Base-by-base conservation (phyloP, 2,797 vertebrate genomes). In the Xenops minutus region DNA sequence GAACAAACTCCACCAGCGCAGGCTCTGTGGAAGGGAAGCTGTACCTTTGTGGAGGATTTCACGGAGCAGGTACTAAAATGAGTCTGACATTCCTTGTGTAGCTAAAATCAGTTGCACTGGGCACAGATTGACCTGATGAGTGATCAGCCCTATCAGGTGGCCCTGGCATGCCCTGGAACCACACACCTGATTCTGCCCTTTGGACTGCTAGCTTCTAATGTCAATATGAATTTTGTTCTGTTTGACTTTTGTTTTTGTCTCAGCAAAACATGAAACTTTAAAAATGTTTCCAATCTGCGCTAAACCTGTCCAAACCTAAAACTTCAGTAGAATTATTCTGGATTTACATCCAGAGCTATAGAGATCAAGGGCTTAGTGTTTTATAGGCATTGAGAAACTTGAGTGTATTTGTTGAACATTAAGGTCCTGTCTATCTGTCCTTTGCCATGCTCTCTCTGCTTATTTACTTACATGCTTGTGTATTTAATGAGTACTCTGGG, bases 21-120 rank as follows among this genome's bases (percentile, higher is more conserved):
- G 99, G 99, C 32, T 98, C 97, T 0, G 99, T 99, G 94, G 99
- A 98, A 48, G 99, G 99, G 44, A 99, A 99, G 95, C 98, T 99
- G 43, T 99, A 99, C 59, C 97, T 99, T 90, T 99, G 99, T 48
- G 99, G 99, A 81, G 99, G 99, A 93, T 99, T 99, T 98, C 99
- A 97, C 8, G 99, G 99, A 97, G 98, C 99, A 99, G 99, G 99
- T 99, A 98, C 84, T 43, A 39, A 75, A 58, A 68, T 34, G 56
- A 61, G 27, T 49, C 39, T 8, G 4, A 58, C 5, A 1, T n/a
- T 79, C 52, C 32, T 37, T 41, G 34, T 6, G 3, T 3, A 56
- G 36, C 13, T 90, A 61, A 64, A 84, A 76, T 64, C 27, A 3
- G 19, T 74, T 85, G 23, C 59, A 51, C 41, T 54, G 71, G 30